These are phyloP conservation scores for Pogonocichla stellata DNA, from an alignment of 2,113 vertebrate species.

Conservation along the genomic window DNA sequence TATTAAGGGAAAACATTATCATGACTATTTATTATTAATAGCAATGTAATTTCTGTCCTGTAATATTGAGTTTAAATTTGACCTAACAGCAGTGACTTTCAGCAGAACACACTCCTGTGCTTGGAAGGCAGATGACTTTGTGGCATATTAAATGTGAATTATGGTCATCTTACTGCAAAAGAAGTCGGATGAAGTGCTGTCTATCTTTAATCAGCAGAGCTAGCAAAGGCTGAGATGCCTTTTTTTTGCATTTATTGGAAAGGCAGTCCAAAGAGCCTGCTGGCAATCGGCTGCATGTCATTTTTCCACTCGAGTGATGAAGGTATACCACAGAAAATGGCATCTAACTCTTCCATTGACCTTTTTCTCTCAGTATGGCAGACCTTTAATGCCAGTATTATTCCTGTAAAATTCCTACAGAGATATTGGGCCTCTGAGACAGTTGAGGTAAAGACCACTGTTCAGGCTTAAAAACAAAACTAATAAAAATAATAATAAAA, in stretches of 20 bases:
- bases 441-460: not conserved
- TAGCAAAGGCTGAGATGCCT: not conserved
- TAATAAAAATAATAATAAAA: not conserved
- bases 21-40: slow-evolving; percentile 55
- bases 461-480: not conserved
- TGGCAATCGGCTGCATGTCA: not conserved
- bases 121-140: slow-evolving; percentile 42
- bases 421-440: not conserved
- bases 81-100: slow-evolving; percentile 4
- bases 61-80: slow-evolving; percentile 21
- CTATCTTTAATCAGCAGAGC: not conserved
- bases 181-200: not conserved
- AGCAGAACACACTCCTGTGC: not conserved
- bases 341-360: not conserved
- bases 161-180: not conserved
- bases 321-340: not conserved
- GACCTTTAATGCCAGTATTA: not conserved
- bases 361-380: not conserved
- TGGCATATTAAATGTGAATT: slow-evolving; percentile 34
- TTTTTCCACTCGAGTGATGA: not conserved
- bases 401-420: not conserved
- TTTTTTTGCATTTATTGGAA: not conserved
- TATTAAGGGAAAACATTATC: slow-evolving; percentile 13
- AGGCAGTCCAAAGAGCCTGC: not conserved
- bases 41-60: not conserved